Conservation (phyloP, 2,888 invertebrate genomes). For the Patella ulyssiponensis region DNA sequence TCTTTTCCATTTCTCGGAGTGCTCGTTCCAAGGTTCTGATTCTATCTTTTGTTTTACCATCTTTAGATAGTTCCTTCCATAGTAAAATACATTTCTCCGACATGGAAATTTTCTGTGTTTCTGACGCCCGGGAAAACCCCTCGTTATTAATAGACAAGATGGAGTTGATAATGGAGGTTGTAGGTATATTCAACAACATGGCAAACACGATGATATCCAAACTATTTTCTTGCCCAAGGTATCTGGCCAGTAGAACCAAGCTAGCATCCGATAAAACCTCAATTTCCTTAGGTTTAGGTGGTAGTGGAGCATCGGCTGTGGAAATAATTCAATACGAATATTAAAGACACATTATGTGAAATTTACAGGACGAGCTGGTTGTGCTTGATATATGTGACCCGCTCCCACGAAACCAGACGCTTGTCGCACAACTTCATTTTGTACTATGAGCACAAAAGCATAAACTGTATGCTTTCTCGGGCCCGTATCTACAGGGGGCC, state of each 20-base stretch:
- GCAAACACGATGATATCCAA: constrained; percentile 48
- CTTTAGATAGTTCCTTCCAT: constrained; percentile 50
- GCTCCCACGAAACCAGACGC: no score
- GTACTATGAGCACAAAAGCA: no score
- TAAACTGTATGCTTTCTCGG: no score
- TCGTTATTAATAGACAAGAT: constrained; percentile 37
- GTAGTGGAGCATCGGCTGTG: neutral
- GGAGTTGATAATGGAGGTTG: constrained; percentile 53
- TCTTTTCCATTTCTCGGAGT: constrained; percentile 56
- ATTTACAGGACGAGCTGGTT: no score
- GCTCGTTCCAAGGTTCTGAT: constrained; percentile 56
- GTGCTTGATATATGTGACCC: no score
- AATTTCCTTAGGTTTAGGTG: constrained; percentile 45
- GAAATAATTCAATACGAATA: neutral
- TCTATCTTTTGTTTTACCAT: constrained; percentile 55
- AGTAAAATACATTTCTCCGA: constrained; percentile 48
- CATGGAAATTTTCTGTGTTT: constrained; percentile 32
- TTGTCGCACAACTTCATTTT: no score
- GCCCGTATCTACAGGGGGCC: no score
- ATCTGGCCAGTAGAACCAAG: constrained; percentile 47
- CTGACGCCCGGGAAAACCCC: constrained; percentile 39
- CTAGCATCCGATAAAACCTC: constrained; percentile 52
- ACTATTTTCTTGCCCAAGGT: constrained; percentile 43
- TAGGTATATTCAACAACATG: constrained; percentile 60
- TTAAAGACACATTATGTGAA: no score